Evolutionary conservation across 2,888 invertebrate species (phyloP).

Genomic region (Leistus spinibarbis): DNA sequence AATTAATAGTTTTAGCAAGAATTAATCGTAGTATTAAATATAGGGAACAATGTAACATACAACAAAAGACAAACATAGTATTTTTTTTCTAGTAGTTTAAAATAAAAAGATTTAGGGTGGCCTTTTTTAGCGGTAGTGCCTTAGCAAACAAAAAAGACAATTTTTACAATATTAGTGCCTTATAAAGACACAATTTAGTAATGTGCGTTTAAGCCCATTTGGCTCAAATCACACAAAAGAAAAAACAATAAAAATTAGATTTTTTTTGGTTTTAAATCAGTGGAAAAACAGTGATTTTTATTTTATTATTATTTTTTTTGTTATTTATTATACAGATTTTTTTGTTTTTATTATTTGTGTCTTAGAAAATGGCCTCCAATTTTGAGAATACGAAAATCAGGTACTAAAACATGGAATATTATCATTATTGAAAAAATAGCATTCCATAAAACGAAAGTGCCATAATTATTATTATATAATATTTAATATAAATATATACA

Average conservation of each 20-base stretch:
- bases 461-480: conserved; percentile 26
- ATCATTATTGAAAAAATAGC: conserved; percentile 28
- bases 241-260: conserved; percentile 16
- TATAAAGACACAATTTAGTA: conserved; percentile 34
- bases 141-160: conserved; percentile 36
- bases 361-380: conserved; percentile 32
- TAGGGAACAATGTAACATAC: conserved; percentile 38
- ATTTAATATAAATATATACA: conserved; percentile 32
- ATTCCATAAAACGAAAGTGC: conserved; percentile 38
- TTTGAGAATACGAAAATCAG: conserved; percentile 17
- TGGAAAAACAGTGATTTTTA: conserved; percentile 26
- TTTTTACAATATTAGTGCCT: conserved; percentile 39
- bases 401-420: conserved; percentile 37
- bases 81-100: conserved; percentile 32
- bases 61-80: conserved; percentile 39
- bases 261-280: conserved; percentile 29
- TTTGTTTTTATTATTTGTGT: conserved; percentile 26
- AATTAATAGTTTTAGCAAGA: conserved; percentile 14
- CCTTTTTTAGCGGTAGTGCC: conserved; percentile 39
- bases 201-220: conserved; percentile 18
- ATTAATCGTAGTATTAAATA: conserved; percentile 23
- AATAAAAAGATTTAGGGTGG: conserved; percentile 14
- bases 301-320: conserved; percentile 16
- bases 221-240: background rate
- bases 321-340: conserved; percentile 15